Evolutionary conservation across 2,113 vertebrate genomes (phyloP), one percentile per base, ranked within the genome.

Genomic region (Piaya cayana): DNA sequence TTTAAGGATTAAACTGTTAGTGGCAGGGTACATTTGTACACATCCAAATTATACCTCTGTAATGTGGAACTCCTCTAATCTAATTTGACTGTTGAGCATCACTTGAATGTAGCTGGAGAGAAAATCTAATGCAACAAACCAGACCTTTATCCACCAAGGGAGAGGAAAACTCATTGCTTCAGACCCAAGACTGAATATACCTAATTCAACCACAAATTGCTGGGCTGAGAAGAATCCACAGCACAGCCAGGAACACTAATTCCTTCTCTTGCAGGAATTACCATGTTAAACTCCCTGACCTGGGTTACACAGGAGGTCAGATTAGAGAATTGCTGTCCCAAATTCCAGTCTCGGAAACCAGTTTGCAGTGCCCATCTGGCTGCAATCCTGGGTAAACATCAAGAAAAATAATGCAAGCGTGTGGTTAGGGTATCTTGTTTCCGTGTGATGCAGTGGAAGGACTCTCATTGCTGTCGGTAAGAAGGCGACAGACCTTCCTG

Each of bases 191-290:
- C 37, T 49, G 67, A 68, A 45, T 69, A 65, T 82, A 89, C 36
- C 65, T 84, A 89, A 85, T 91, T 89, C 53, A 82, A 91, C 93
- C 91, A 89, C 96, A 95, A 91, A 91, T 69, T 96, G 50, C 87
- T 81, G 74, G 89, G 82, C 49, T 79, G 39, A 95, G 65, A 15
- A 60, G 69, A 49, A 77, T 75, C 91, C 30, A 29, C 0, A 2
- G 53, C 39, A 36, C n/a, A 92, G 77, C 53, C 83, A 76, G 77
- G 60, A 93, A 93, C 81, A 82, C 39, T 45, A 53, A 95, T 72
- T 92, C 75, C 34, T 96, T 90, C 77, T 53, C 29, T 13, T 89
- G 70, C 74, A 92, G 58, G 49, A 96, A 91, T 92, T 71, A 71
- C 74, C 69, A 42, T 19, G 45, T 87, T 95, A 89, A 96, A 95